Conservation (phyloP, 2,113 vertebrate genomes). For the Stigmatopora nigra region DNA sequence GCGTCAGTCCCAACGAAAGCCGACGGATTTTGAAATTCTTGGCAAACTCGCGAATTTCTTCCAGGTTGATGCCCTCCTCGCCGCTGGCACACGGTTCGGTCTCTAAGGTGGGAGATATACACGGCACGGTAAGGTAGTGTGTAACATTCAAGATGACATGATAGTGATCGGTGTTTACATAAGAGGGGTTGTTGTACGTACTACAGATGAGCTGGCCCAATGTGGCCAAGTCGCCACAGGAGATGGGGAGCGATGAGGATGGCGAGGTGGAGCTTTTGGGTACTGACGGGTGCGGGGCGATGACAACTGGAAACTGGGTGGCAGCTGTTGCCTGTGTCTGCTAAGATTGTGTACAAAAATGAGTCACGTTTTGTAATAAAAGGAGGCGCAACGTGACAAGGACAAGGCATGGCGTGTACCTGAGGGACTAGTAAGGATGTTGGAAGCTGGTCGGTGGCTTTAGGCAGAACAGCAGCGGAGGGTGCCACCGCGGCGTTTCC, state of each 20-base stretch:
- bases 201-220: constrained; percentile 90
- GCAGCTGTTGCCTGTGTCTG: constrained; percentile 61
- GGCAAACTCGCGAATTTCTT: constrained; percentile 95
- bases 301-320: constrained; percentile 75
- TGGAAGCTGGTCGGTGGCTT: constrained; percentile 66
- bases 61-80: constrained; percentile 90
- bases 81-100: constrained; percentile 71
- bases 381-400: not conserved
- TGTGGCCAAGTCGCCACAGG: constrained; percentile 82
- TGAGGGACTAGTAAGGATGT: constrained; percentile 66
- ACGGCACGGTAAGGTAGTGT: constrained; percentile 1
- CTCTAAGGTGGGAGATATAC: constrained; percentile 61
- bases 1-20: constrained; percentile 86
- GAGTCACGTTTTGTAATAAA: not conserved
- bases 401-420: constrained; percentile 35
- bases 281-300: constrained; percentile 70
- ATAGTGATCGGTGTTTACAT: constrained; percentile 18
- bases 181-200: constrained; percentile 62
- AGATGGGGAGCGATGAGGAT: constrained; percentile 69
- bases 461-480: constrained; percentile 72
- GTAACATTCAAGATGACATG: constrained; percentile 8
- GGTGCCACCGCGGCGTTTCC: constrained; percentile 66
- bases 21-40: constrained; percentile 97
- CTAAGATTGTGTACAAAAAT: constrained; percentile 5
- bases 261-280: constrained; percentile 62